Evolutionary conservation across 2,888 invertebrate genomes (phyloP), one percentile per base, ranked within the genome.

Genomic region (Rhagonycha fulva): DNA sequence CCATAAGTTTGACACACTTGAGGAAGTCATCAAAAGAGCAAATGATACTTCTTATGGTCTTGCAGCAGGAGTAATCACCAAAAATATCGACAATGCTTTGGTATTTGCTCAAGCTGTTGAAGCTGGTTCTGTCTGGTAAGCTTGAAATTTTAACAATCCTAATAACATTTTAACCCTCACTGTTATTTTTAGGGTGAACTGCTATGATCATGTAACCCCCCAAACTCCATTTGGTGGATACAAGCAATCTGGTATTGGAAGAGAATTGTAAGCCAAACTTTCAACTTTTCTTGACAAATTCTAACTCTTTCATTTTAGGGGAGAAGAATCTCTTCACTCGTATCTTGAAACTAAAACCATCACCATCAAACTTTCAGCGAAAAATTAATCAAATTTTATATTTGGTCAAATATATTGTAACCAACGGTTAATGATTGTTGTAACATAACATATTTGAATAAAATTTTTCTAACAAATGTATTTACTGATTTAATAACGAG

Each of bases 181-280:
- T 10, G 32, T 23, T 32, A 23, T 62, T 70, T 72, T 69, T 85
- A 94, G 94, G 94, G 90, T 95, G 4, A 95, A 95, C 87, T 92
- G 93, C 70, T 95, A 94, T 83, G 92, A 94, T 82, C 90, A 91
- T 70, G 90, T 93, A 2, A 87, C 90, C 11, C 89, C 93, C 1
- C 96, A 96, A 86, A 93, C 94, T 62, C 96, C 97, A 12, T 97
- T 97, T 86, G 97, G 97, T 72, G 97, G 97, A 62, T 97, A 92
- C 88, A 96, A 96, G 85, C 92, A 93, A 83, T 96, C 96, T 28
- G 97, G 97, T 70, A 91, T 94, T 82, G 97, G 96, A 30, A 92
- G 96, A 78, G 97, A 97, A 88, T 83, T 93, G 90, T 92, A 87
- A 89, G 90, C 88, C 14, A 62, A 63, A 10, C 4, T 24, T n/a